phyloP scores from a whole-genome alignment of 2,113 vertebrate genomes.

The Ctenodactylus gundi region DNA sequence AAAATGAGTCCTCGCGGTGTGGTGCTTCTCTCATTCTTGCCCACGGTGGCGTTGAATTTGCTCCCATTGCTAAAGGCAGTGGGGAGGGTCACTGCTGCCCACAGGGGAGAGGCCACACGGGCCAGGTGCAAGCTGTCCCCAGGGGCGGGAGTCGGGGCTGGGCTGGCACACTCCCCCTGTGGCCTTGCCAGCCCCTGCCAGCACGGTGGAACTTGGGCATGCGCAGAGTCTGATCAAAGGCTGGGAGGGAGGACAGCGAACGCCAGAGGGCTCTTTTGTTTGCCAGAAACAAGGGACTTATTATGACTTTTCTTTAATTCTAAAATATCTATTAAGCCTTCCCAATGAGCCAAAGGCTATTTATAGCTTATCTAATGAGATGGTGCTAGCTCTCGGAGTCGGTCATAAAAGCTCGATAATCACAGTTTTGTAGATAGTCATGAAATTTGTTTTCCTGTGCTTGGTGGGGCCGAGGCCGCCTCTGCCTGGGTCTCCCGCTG shows the following conservation, averaged over 20 bases:
- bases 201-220: neutral
- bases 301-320: slow-evolving; percentile 57
- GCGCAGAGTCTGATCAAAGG: neutral
- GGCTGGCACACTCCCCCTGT: accelerated
- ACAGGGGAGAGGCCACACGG: neutral
- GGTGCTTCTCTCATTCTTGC: neutral
- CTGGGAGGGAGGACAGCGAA: neutral
- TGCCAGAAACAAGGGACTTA: slow-evolving; percentile 47
- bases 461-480: neutral
- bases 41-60: neutral
- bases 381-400: neutral
- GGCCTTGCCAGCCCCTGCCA: no score
- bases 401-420: slow-evolving; percentile 43
- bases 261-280: slow-evolving; percentile 29
- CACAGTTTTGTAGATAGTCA: slow-evolving; percentile 13
- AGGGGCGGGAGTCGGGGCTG: neutral
- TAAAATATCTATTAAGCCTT: slow-evolving; percentile 58
- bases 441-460: neutral
- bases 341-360: slow-evolving; percentile 37
- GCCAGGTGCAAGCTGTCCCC: neutral
- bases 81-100: neutral
- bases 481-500: neutral
- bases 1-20: neutral
- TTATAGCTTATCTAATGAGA: slow-evolving; percentile 50
- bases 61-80: neutral